phyloP scores from a whole-genome alignment of 2,797 vertebrate genomes.

The Myiotriccus ornatus region DNA sequence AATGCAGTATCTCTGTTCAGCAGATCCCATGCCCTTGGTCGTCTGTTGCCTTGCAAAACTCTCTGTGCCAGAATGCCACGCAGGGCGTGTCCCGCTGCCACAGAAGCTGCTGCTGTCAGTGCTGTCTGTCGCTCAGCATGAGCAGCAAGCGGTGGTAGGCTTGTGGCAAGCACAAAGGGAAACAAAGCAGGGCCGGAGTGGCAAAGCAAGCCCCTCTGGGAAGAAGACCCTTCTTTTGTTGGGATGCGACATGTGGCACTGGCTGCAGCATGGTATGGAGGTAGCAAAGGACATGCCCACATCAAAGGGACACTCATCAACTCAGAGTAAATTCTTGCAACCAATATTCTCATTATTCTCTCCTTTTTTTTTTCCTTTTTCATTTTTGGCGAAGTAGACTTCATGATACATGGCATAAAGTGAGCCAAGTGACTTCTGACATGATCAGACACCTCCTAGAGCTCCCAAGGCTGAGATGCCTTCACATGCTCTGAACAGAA shows the following conservation, averaged over 20 bases:
- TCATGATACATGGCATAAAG: neutral
- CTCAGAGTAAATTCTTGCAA: neutral
- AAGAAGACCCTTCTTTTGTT: neutral
- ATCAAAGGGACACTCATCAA: neutral
- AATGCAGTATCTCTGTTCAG: neutral
- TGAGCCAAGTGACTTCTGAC: neutral
- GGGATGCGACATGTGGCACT: neutral
- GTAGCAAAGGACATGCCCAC: neutral
- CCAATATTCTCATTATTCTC: neutral
- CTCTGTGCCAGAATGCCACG: accelerated
- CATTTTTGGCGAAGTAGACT: neutral
- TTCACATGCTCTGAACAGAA: neutral
- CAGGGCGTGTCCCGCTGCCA: accelerated
- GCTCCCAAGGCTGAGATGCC: neutral
- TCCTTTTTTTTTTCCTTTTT: neutral
- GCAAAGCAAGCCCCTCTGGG: neutral
- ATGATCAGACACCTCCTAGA: neutral
- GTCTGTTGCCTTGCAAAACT: neutral
- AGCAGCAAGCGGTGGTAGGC: accelerated
- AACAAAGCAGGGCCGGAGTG: neutral
- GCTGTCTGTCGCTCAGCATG: neutral
- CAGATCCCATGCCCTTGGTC: accelerated
- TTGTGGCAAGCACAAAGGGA: neutral
- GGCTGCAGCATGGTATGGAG: conserved; percentile 6
- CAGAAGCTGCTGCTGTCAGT: neutral